Evolutionary conservation across 1,140 invertebrate genomes (phyloP).

Genomic region (Sarcophaga peregrina): DNA sequence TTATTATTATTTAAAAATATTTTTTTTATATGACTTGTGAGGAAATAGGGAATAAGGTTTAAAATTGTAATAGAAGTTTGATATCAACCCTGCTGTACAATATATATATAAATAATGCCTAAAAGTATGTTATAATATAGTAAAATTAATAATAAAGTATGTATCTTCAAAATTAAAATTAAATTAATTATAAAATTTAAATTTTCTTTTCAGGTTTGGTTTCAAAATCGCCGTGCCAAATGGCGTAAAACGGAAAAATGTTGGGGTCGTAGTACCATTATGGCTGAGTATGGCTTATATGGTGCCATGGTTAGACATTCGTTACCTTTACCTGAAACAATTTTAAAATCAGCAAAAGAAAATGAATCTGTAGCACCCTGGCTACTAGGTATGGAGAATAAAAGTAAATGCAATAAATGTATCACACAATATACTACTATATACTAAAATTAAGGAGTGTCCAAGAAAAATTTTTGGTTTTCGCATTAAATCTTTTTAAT

Average conservation of each 20-base stretch:
- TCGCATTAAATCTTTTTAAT: no score
- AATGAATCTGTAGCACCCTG: slow-evolving; percentile 97
- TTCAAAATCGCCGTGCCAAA: slow-evolving; percentile 93
- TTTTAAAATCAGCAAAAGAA: slow-evolving; percentile 95
- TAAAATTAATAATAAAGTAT: neutral
- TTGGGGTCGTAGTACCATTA: slow-evolving; percentile 99
- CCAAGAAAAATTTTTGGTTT: no score
- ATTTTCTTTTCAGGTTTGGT: slow-evolving; percentile 62
- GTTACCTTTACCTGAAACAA: slow-evolving; percentile 95
- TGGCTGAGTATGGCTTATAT: slow-evolving; percentile 99
- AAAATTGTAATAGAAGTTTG: no score
- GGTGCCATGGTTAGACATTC: slow-evolving; percentile 99
- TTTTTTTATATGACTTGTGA: no score
- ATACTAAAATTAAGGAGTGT: no score
- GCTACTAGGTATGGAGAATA: slow-evolving; percentile 86
- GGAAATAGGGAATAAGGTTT: no score
- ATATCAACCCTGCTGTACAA: no score
- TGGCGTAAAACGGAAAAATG: slow-evolving; percentile 99
- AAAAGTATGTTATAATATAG: neutral
- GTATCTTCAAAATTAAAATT: neutral
- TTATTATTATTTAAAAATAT: no score
- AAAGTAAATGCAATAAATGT: slow-evolving; percentile 67
- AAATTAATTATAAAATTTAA: no score
- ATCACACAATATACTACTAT: slow-evolving; percentile 56
- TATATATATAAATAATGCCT: no score